Conservation (phyloP, 2,888 invertebrate species). For the Macrosoma leucophasiata region DNA sequence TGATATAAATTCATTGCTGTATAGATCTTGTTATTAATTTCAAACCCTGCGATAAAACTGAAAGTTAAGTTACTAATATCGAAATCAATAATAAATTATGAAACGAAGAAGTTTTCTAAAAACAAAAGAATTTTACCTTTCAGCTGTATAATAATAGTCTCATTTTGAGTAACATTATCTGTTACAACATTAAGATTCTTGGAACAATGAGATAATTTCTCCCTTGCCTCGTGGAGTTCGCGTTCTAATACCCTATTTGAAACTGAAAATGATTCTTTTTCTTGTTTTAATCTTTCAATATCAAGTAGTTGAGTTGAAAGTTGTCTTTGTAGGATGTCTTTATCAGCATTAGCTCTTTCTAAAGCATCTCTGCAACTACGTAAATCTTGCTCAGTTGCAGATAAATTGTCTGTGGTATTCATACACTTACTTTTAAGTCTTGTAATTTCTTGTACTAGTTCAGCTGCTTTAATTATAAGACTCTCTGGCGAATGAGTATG, state of each 20-base stretch:
- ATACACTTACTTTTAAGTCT: conserved; percentile 78
- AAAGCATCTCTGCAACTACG: conserved; percentile 80
- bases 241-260: conserved; percentile 83
- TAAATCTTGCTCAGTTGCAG: conserved; percentile 79
- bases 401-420: conserved; percentile 76
- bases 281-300: conserved; percentile 82
- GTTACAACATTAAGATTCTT: conserved; percentile 80
- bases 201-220: conserved; percentile 78
- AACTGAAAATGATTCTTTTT: conserved; percentile 84
- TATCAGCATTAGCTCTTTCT: conserved; percentile 79
- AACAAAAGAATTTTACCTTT: conserved; percentile 68
- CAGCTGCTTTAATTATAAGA: conserved; percentile 84
- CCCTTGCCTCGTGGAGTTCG: conserved; percentile 81
- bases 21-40: not conserved
- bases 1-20: not conserved
- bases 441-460: conserved; percentile 83
- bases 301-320: conserved; percentile 82
- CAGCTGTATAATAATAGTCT: conserved; percentile 79
- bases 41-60: not conserved
- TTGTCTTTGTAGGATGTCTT: conserved; percentile 85
- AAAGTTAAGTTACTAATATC: not conserved
- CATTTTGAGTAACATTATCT: conserved; percentile 81
- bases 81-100: not conserved
- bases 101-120: not conserved
- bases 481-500: conserved; percentile 81